Base-by-base conservation (phyloP, 2,797 vertebrate species). In the Tenualosa ilisha region DNA sequence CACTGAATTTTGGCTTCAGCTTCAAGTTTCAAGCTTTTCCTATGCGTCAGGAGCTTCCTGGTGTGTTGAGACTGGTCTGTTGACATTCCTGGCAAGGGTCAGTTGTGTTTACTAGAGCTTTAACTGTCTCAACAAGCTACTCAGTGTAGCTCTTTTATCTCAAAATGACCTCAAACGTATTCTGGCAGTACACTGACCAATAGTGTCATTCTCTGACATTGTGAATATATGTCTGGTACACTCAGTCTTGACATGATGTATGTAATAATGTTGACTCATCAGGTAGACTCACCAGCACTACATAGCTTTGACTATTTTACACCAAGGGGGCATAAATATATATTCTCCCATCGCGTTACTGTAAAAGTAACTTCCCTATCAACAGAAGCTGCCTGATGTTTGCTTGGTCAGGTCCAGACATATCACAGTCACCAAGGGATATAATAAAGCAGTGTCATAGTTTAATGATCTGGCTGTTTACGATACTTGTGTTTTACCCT, bases 71-170 rank as follows among this genome's bases (percentile, higher is more conserved):
- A 79, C 72, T 43, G 15, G 40, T 79, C 20, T 79, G 72, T 46
- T 79, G 40, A 79, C 72, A 79, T 79, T 79, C 72, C 40, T 79
- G 1, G 37, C 43, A 20, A 79, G 68, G 68, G 68, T 75, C 68
- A 7, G 68, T 17, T 75, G 72, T 43, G 46, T 7, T 46, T 1
- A 24, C 72, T 79, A 22, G 54, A 22, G 54, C 54, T 5, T 43
- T 20, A 46, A 6, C 6, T 0, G 6, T 79, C 15, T 37, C 40
- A n/a, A 43, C 37, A 72, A 31, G 24, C 63, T 68, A 31, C 63
- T 24, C 63, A 46, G 7, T 4, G 46, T 6, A 51, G 50, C 9
- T 12, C 50, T 51, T 51, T 9, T 12, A 51, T 9, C 50, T 12
- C 50, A 51, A 9, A 51, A 12, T 51, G 50, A 51, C 50, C 9